phyloP scores from a whole-genome alignment of 2,888 invertebrate genomes.

The Apoda limacodes region DNA sequence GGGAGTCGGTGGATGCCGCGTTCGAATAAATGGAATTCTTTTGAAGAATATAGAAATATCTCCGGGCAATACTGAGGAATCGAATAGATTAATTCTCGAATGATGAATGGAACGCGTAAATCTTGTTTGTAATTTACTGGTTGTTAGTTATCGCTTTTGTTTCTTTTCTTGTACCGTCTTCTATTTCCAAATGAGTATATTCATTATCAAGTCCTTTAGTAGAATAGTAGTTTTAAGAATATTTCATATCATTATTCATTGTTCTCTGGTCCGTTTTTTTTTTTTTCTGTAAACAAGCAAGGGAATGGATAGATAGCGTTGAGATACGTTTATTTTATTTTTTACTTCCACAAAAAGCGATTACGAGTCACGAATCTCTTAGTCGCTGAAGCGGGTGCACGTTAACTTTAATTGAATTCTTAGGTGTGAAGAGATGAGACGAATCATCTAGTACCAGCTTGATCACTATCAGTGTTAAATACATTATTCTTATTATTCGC shows the following conservation, averaged over 20 bases:
- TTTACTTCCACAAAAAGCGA: constrained; percentile 51
- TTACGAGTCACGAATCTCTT: constrained; percentile 56
- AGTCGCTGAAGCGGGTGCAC: constrained; percentile 41
- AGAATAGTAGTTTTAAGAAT: constrained; percentile 19
- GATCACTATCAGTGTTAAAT: too few species aligned
- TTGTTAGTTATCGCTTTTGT: constrained; percentile 47
- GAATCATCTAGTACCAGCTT: too few species aligned
- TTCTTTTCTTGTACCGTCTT: constrained; percentile 18
- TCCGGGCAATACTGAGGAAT: constrained; percentile 44
- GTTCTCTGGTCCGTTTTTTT: constrained; percentile 38
- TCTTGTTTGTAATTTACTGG: constrained; percentile 52
- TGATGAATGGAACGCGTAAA: constrained; percentile 53
- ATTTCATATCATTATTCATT: constrained; percentile 40
- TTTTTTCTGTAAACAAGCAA: constrained; percentile 26
- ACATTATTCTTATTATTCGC: too few species aligned
- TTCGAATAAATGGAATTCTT: constrained; percentile 56
- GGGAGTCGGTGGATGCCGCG: constrained; percentile 38
- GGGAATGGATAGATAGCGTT: constrained; percentile 11
- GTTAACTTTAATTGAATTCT: constrained; percentile 64
- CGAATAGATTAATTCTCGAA: constrained; percentile 47
- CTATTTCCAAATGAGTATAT: neutral
- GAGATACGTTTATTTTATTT: constrained; percentile 25
- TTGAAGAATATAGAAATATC: constrained; percentile 60
- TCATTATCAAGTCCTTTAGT: too few species aligned
- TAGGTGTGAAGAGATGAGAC: constrained; percentile 51